Evolutionary conservation across 2,797 vertebrate species (phyloP).

Genomic region (Botia kubotai): DNA sequence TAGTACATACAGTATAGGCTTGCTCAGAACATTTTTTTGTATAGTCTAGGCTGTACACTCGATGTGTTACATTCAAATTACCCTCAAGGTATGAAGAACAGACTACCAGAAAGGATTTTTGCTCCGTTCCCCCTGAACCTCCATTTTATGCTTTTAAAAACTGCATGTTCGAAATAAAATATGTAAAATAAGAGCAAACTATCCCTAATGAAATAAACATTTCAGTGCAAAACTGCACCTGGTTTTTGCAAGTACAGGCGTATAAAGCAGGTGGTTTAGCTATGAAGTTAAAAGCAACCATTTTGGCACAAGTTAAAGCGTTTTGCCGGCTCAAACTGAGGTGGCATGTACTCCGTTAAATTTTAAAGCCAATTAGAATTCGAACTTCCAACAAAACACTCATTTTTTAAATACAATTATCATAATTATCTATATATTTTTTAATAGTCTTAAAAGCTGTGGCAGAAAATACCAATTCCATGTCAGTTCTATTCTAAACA

Average conservation of each 20-base stretch:
- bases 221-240: constrained; percentile 19
- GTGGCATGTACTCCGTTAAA: not conserved
- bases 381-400: not conserved
- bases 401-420: not conserved
- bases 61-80: not conserved
- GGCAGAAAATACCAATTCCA: too few relatives aligned
- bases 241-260: constrained; percentile 34
- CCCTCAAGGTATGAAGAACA: not conserved
- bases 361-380: not conserved
- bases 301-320: constrained; percentile 22
- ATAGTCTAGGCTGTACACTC: not conserved
- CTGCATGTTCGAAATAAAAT: not conserved
- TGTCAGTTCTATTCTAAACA: too few relatives aligned
- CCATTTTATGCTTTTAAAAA: not conserved
- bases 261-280: constrained; percentile 43
- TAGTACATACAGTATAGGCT: too few relatives aligned
- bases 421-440: not conserved
- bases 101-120: not conserved
- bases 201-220: constrained; percentile 1
- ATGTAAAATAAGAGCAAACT: not conserved
- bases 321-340: not conserved
- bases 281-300: not conserved
- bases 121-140: not conserved
- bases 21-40: not conserved
- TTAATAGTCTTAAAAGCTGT: too few relatives aligned